phyloP scores from a whole-genome alignment of 1,140 invertebrate species.

The Reticulitermes speratus region DNA sequence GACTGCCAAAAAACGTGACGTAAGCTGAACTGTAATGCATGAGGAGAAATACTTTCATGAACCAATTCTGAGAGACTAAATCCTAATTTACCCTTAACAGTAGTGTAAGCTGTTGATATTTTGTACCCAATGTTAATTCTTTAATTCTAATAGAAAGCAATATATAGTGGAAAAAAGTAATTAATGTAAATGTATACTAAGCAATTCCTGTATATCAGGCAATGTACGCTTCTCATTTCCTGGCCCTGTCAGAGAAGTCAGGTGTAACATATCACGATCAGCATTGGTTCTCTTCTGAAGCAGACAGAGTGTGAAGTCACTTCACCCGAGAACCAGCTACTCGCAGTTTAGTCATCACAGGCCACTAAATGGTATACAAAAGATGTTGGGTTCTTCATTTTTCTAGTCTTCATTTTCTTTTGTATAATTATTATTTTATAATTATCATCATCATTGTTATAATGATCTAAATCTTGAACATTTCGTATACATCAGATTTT shows the following conservation, averaged over 20 bases:
- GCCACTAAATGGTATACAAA: conserved; percentile 30
- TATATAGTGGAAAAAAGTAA: too few relatives aligned
- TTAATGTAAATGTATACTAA: too few relatives aligned
- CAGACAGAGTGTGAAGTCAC: not conserved
- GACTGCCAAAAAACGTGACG: too few relatives aligned
- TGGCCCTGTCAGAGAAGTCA: not conserved
- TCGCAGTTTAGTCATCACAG: conserved; percentile 22
- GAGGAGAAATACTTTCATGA: too few relatives aligned
- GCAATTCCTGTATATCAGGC: not conserved
- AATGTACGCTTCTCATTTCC: not conserved
- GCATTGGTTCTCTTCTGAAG: not conserved
- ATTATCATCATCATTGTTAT: not conserved
- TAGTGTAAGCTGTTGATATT: too few relatives aligned
- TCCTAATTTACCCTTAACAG: too few relatives aligned
- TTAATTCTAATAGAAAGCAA: too few relatives aligned
- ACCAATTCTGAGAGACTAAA: too few relatives aligned
- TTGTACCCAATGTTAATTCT: too few relatives aligned
- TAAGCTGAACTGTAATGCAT: too few relatives aligned
- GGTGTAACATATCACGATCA: not conserved
- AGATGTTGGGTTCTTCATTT: not conserved
- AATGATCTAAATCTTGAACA: not conserved
- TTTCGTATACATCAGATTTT: conserved; percentile 25
- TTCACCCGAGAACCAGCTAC: conserved; percentile 22
- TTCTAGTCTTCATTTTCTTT: not conserved
- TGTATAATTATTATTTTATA: not conserved